Evolutionary conservation across 2,113 vertebrate species (phyloP), one percentile per base, ranked within the genome.

Genomic region (Carassius auratus): DNA sequence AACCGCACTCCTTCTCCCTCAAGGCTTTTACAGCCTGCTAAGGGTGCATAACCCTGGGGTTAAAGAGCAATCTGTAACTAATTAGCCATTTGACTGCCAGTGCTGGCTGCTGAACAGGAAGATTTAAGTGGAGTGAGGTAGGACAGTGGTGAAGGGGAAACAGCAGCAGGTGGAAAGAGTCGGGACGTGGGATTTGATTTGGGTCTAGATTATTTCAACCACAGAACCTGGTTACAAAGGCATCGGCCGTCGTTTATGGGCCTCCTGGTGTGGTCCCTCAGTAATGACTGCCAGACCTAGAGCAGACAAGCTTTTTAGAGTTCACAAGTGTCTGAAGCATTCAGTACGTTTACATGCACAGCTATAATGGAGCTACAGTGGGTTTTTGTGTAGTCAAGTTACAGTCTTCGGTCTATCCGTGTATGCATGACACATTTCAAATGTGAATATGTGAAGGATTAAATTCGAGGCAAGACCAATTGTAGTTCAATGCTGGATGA

Each of bases 31-130:
- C 91, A 88, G 92, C 80, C 91, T 85, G 89, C 81, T 86, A 91
- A 88, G 75, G 79, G 84, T 78, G 89, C 50, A 83, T 91, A 92
- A 94, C 93, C 92, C 89, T 84, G 84, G 92, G 94, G 94, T 94
- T 94, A 93, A 94, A 93, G 94, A 93, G 93, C 93, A 93, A 93
- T 94, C 93, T 95, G 92, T 91, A 94, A 93, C 91, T 92, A 94
- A 94, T 93, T 95, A 95, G 93, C 90, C 89, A 86, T 91, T 93
- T 92, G 90, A 92, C 91, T 92, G 90, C 92, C 87, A 92, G 91
- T 87, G 89, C 90, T 88, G 81, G 88, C 87, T 91, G 89, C 89
- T 85, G 90, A 93, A 92, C 86, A 89, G 92, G 90, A 91, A 91
- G 91, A 94, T 92, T 92, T 92, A 69, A 57, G 62, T 55, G 71